These are phyloP conservation scores for Toxotes lorentzi DNA, from an alignment of 2,797 vertebrate species.

Conservation along the genomic window DNA sequence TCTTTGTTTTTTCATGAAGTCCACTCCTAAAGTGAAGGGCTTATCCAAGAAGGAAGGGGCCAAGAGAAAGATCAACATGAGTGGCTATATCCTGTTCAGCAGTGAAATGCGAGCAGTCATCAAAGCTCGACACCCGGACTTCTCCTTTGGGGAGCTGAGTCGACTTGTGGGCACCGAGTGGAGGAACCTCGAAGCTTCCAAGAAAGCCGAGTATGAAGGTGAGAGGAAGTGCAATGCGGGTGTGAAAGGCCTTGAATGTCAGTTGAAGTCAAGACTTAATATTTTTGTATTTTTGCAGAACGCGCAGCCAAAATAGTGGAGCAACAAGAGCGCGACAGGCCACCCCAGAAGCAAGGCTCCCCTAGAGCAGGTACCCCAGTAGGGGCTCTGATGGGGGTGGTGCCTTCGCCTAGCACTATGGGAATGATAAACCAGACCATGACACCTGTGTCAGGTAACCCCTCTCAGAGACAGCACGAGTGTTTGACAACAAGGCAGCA, in stretches of 20 bases:
- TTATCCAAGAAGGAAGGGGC: constrained; percentile 97
- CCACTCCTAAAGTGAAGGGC: constrained; percentile 95
- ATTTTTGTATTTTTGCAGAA: constrained; percentile 84
- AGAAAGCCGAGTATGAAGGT: constrained; percentile 99
- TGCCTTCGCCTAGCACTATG: constrained; percentile 98
- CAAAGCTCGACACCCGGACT: constrained; percentile 98
- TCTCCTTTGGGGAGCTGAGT: constrained; percentile 98
- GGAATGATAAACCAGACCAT: constrained; percentile 99
- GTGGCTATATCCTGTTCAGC: constrained; percentile 99
- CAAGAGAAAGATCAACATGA: constrained; percentile 99
- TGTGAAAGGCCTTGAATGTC: not conserved
- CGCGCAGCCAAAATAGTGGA: constrained; percentile 99
- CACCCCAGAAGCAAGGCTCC: constrained; percentile 93
- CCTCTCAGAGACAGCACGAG: constrained; percentile 82
- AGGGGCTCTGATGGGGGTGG: constrained; percentile 97
- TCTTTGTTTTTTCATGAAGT: constrained; percentile 80
- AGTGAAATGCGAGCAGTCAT: constrained; percentile 99
- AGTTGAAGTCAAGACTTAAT: constrained; percentile 21
- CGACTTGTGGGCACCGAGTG: constrained; percentile 98
- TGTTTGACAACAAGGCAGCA: constrained; percentile 79
- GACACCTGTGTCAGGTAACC: constrained; percentile 98
- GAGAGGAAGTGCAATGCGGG: constrained; percentile 40
- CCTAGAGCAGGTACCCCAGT: constrained; percentile 99
- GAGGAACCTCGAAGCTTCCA: constrained; percentile 96
- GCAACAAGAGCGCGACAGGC: constrained; percentile 97